Evolutionary conservation across 2,888 invertebrate species (phyloP).

Genomic region (Isotomurus palustris): DNA sequence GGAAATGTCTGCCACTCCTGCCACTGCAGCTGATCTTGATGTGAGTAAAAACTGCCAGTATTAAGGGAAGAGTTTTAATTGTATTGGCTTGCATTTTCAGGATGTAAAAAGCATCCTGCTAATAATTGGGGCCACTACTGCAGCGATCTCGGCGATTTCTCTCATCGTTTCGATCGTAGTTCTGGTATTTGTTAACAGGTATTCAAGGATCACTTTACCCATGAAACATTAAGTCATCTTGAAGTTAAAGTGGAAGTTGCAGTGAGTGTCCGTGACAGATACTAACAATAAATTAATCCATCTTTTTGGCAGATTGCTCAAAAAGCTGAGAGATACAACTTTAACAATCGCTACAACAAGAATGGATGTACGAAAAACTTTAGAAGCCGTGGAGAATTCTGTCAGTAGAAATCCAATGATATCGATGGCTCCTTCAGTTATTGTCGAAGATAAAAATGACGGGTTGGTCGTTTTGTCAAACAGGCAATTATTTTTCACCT

Average conservation of each 20-base stretch:
- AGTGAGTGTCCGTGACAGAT: not conserved
- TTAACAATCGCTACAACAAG: conserved; percentile 1
- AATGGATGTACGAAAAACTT: not conserved
- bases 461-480: no score
- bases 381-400: not conserved
- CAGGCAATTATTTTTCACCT: no score
- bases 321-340: not conserved
- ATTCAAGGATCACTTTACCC: not conserved
- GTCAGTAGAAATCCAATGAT: not conserved
- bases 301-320: conserved; percentile 5
- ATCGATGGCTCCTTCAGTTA: not conserved
- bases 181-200: conserved; percentile 14
- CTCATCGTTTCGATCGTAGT: conserved; percentile 10
- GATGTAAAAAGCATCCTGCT: conserved; percentile 11
- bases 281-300: not conserved
- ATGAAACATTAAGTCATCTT: not conserved
- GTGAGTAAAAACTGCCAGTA: not conserved
- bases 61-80: not conserved
- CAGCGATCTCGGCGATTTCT: conserved; percentile 7
- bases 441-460: conserved; percentile 3
- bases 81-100: not conserved
- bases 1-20: not conserved
- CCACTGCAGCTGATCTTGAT: not conserved
- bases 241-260: not conserved
- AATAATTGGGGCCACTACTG: conserved; percentile 15